These are phyloP conservation scores for Dreissena rostriformis DNA, from an alignment of 1,140 invertebrate species.

Conservation along the genomic window DNA sequence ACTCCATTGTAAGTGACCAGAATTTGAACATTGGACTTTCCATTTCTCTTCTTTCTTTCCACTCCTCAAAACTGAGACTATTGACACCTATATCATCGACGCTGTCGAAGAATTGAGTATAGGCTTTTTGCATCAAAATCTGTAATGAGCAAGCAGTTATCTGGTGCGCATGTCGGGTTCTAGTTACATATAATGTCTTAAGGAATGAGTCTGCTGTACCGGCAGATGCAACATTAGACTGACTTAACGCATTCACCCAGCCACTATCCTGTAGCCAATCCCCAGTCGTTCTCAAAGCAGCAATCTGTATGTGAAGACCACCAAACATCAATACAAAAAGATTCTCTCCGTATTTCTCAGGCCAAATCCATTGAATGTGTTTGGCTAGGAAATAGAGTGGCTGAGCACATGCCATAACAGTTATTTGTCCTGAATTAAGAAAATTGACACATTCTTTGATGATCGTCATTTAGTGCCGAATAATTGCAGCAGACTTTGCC, in stretches of 20 bases:
- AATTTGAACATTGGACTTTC: background rate
- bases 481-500: constrained; percentile 54
- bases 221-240: constrained; percentile 43
- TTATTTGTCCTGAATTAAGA: constrained; percentile 61
- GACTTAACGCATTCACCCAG: constrained; percentile 52
- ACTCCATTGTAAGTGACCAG: background rate
- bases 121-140: constrained; percentile 14
- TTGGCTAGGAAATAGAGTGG: constrained; percentile 61
- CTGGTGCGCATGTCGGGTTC: constrained; percentile 57
- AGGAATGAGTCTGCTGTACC: constrained; percentile 61
- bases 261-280: constrained; percentile 59
- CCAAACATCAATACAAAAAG: constrained; percentile 55
- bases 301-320: constrained; percentile 47
- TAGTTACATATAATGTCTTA: constrained; percentile 42
- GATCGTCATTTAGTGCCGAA: constrained; percentile 62
- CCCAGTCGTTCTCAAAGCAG: constrained; percentile 41
- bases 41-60: background rate
- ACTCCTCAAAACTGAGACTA: background rate
- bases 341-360: constrained; percentile 59
- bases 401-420: constrained; percentile 59
- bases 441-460: constrained; percentile 47
- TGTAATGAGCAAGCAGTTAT: constrained; percentile 38
- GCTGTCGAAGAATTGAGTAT: background rate
- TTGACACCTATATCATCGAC: background rate
- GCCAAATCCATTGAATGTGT: constrained; percentile 41